Percentiles rank a stretch among this genome's conserved stretches.
Evolutionary conservation across 1,140 invertebrate species (phyloP).

Genomic region (Drosophila ogumai): DNA sequence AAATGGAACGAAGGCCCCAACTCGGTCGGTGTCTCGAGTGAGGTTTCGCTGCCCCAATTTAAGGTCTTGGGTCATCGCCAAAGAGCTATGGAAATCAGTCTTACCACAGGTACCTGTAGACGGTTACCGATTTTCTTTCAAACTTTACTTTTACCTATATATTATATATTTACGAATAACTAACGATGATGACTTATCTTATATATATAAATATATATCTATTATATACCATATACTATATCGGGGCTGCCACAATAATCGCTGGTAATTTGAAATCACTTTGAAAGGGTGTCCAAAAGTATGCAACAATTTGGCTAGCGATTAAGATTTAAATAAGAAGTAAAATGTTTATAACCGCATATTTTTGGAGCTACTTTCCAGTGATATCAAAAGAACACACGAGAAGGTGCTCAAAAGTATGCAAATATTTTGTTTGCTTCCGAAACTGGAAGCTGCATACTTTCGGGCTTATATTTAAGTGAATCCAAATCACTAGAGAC

Average conservation of each 20-base stretch:
- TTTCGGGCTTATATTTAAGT: conserved; percentile 1
- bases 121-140: conserved; percentile 85
- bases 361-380: conserved; percentile 1
- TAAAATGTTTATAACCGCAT: background rate
- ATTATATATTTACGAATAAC: conserved; percentile 49
- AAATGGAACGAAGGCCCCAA: conserved; percentile 97
- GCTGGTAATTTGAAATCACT: conserved; percentile 13
- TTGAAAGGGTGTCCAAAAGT: background rate
- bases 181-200: conserved; percentile 55
- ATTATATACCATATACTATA: conserved; percentile 33
- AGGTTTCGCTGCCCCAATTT: conserved; percentile 97
- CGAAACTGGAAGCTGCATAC: background rate
- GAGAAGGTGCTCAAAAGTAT: conserved; percentile 1
- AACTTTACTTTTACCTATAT: conserved; percentile 75
- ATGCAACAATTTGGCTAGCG: background rate
- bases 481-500: conserved; percentile 15
- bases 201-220: conserved; percentile 40
- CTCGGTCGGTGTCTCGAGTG: conserved; percentile 95
- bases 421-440: background rate
- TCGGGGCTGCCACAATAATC: conserved; percentile 8
- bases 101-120: conserved; percentile 94
- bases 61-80: conserved; percentile 95
- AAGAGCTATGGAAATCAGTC: conserved; percentile 95
- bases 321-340: background rate
- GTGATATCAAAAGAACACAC: background rate